Percentiles rank a stretch among this genome's conserved stretches.
phyloP scores from a whole-genome alignment of 2,113 vertebrate species.

The Ophiodon elongatus region DNA sequence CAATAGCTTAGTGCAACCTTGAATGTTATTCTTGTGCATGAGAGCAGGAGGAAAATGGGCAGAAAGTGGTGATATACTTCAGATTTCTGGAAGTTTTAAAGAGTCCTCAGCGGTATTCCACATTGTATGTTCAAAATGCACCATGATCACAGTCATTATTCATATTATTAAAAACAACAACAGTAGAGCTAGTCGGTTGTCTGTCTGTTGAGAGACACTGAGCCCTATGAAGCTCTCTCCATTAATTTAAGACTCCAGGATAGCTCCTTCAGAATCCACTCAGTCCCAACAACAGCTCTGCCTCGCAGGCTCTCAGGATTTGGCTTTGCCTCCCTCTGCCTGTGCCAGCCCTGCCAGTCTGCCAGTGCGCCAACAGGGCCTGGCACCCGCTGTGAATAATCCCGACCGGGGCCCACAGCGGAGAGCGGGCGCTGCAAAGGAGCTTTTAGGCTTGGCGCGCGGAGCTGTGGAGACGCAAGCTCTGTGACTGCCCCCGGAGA shows the following conservation, averaged over 20 bases:
- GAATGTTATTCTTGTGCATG: constrained; percentile 2
- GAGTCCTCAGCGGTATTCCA: neutral
- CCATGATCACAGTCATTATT: neutral
- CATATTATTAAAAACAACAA: constrained; percentile 14
- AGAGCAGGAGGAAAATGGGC: constrained; percentile 1
- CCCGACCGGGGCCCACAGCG: constrained; percentile 62
- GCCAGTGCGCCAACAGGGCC: constrained; percentile 65
- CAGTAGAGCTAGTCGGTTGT: constrained; percentile 17
- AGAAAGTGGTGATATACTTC: neutral
- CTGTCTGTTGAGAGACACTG: constrained; percentile 10
- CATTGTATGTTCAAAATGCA: constrained; percentile 4
- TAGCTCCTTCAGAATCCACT: constrained; percentile 68
- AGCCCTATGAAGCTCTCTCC: constrained; percentile 35
- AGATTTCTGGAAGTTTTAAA: neutral
- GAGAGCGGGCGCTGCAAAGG: constrained; percentile 68
- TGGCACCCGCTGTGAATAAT: constrained; percentile 80
- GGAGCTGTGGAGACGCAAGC: constrained; percentile 68
- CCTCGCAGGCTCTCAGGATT: constrained; percentile 67
- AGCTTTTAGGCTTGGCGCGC: constrained; percentile 77
- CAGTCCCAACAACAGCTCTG: constrained; percentile 72
- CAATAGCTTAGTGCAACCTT: neutral
- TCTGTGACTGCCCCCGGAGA: constrained; percentile 64
- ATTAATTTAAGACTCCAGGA: constrained; percentile 56
- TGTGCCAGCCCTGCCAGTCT: constrained; percentile 59
- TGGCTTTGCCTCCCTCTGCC: constrained; percentile 54